Conservation (phyloP, 2,797 vertebrate genomes). For the Bradypodion ventrale region DNA sequence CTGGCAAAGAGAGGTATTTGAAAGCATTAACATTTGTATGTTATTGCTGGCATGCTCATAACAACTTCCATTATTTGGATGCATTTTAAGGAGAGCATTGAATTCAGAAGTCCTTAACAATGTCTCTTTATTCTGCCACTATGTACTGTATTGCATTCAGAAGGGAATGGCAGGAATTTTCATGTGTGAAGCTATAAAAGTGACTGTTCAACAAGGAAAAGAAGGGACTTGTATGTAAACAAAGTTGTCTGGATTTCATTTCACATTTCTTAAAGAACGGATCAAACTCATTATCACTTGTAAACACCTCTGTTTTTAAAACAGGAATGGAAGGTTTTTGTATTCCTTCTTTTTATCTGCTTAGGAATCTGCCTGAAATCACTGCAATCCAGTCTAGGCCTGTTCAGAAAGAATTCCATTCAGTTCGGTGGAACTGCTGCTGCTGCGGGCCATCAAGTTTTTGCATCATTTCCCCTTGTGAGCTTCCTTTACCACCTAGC, state of each 20-base stretch:
- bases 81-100: constrained; percentile 43
- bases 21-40: constrained; percentile 50
- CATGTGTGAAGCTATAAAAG: constrained; percentile 22
- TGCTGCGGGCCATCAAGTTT: no score
- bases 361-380: background rate
- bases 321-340: background rate
- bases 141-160: constrained; percentile 57
- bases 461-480: no score
- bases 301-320: background rate
- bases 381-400: background rate
- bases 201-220: constrained; percentile 36
- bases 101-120: constrained; percentile 45
- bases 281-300: background rate
- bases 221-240: background rate
- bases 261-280: background rate
- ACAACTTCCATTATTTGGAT: constrained; percentile 38
- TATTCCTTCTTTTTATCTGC: background rate
- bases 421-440: no score
- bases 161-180: constrained; percentile 28
- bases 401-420: background rate
- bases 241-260: background rate
- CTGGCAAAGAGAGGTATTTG: constrained; percentile 41
- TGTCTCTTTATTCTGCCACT: constrained; percentile 26
- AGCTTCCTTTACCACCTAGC: no score
- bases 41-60: constrained; percentile 40